phyloP scores from a whole-genome alignment of 2,888 invertebrate species.

The Euphydryas editha region DNA sequence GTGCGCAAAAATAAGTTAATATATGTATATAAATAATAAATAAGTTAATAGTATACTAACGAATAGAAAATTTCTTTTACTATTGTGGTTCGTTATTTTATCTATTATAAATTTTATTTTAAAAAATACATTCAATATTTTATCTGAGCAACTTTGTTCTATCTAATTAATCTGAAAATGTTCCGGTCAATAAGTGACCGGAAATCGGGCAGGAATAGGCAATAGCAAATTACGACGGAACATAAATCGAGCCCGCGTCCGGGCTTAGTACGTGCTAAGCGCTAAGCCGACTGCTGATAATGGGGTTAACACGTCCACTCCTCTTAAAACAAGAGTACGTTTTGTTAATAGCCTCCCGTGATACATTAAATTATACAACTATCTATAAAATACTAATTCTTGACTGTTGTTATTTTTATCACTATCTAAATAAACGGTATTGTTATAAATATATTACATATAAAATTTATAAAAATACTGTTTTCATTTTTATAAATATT shows the following conservation, averaged over 20 bases:
- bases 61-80: too few species aligned
- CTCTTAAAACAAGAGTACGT: conserved; percentile 65
- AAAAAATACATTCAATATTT: background rate
- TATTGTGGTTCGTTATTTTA: too few species aligned
- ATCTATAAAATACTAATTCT: background rate
- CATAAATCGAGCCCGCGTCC: conserved; percentile 76
- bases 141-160: background rate
- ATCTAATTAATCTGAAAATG: conserved; percentile 39
- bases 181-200: conserved; percentile 73
- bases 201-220: conserved; percentile 44
- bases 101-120: too few species aligned
- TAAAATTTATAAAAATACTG: too few species aligned
- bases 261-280: conserved; percentile 57
- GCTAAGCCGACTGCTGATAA: conserved; percentile 73
- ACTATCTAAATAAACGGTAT: too few species aligned
- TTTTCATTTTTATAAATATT: too few species aligned
- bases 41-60: too few species aligned
- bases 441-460: too few species aligned
- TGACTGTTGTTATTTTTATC: background rate
- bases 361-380: conserved; percentile 24
- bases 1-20: too few species aligned
- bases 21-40: too few species aligned
- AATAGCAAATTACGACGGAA: conserved; percentile 70
- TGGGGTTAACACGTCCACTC: conserved; percentile 73
- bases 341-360: conserved; percentile 39